Base-by-base conservation (phyloP, 2,888 invertebrate species). In the Erannis defoliaria region DNA sequence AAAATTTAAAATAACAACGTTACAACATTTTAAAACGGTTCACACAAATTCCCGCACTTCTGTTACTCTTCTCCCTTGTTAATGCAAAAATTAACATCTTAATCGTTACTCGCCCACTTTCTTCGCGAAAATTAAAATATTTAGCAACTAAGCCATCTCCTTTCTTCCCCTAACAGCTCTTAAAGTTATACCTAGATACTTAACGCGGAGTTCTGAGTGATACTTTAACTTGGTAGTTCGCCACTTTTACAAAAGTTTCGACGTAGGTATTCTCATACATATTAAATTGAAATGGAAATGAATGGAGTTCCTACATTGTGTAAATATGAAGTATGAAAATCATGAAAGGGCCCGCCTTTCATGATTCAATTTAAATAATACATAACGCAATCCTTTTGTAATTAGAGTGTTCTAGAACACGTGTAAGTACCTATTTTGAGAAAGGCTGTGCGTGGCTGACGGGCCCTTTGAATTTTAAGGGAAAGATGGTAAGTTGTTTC, bases 251-350 rank as follows among this genome's bases (percentile, higher is more conserved):
- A 76, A 77, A 78, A 84, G 75, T 83, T 85, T 78, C 78, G 76
- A 77, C 77, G 76, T 75, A 72, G 40, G 56, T 56, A 51, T 75
- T 67, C 82, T 85, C 86, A 84, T 86, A 81, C 86, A 86, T 87
- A 86, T 85, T 86, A 81, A 84, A 82, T 67, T 66, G 74, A 65
- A 56, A 70, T 72, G 76, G 68, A 75, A 83, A 80, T 81, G 75
- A 82, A 80, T 81, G 76, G 70, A 69, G 76, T 80, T 78, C 67
- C 65, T 68, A 71, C 68, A 70, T 67, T 58, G 56, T 71, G 63
- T 59, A 71, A 70, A 70, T 72, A 76, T 74, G 71, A 73, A 71
- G 55, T 63, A 68, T 62, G 60, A 54, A n/a, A n/a, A n/a, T n/a
- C n/a, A n/a, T n/a, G n/a, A n/a, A n/a, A n/a, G n/a, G n/a, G n/a